Evolutionary conservation across 2,888 invertebrate species (phyloP), one percentile per base, ranked within the genome.

Genomic region (Leucoma salicis): DNA sequence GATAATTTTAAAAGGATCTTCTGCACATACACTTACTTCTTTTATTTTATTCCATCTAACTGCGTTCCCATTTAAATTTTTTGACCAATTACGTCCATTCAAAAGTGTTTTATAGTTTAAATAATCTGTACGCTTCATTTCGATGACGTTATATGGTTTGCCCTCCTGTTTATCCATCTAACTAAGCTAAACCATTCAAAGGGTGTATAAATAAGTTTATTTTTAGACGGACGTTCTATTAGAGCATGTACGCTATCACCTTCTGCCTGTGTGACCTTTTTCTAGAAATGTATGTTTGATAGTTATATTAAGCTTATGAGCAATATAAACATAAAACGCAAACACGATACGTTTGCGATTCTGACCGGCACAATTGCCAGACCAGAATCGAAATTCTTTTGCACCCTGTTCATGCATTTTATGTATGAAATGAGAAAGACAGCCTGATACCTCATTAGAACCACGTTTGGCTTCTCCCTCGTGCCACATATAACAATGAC

Each of bases 221-320:
- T 44, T 46, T 31, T 45, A 38, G 39, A 21, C 13, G n/a, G 4
- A 1, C 47, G 18, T 37, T 61, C 62, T 12, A 63, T 63, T 25
- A 52, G 27, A 8, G 58, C 55, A 35, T 60, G 62, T 13, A 60
- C 46, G 0, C 49, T 51, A 35, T 62, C 59, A 4, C 53, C 54
- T 34, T 65, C 63, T 25, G 45, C 40, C 33, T 61, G 55, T 7
- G 65, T 63, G 27, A 1, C 59, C 63, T 21, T 15, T 24, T 14
- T 35, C 34, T 3, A 40, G 8, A 15, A 40, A 40, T 2, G 14
- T 27, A 13, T 36, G 42, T 14, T n/a, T 27, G 4, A 42, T 42
- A 13, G 32, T 29, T 7, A 37, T 15, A 16, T 32, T 29, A 34
- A 11, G 11, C 11, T 34, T 29, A 7, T 29, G 10, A n/a, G 11